Base-by-base conservation (phyloP, 2,888 invertebrate genomes). In the Ganaspis brasiliensis region DNA sequence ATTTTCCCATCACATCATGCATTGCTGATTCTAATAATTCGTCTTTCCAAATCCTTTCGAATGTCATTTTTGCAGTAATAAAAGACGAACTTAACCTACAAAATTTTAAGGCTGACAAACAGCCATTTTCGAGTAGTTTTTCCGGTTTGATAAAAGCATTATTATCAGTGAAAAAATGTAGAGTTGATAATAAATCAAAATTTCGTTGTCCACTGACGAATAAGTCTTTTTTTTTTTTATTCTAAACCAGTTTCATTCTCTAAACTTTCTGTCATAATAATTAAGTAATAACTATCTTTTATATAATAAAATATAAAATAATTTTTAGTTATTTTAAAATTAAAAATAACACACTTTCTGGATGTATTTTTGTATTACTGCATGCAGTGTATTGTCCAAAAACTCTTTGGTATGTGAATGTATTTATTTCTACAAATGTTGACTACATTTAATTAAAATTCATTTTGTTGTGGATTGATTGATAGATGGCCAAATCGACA, bases 401-500 rank as follows among this genome's bases (percentile, higher is more conserved):
- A 24, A 24, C 21, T 26, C 12, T 21, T 52, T 45, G 14, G 14
- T 45, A 12, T 40, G 12, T 45, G 35, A 37, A 35, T 16, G 9
- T 19, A 45, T 24, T 67, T 67, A 19, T 40, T 40, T 24, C n/a
- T 21, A 67, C 16, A 56, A 56, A 56, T 24, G 2, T 56, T 67
- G 52, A 40, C n/a, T n/a, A n/a, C 19, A 67, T 45, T 8, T 67
- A 67, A 67, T 45, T 45, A 67, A 67, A 63, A 67, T 67, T 45
- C 24, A 37, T 67, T 67, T 8, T 67, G 45, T 67, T 67, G 40
- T 67, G 24, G 45, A 67, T 40, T 67, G 67, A 67, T 67, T 67
- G 67, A 67, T 67, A 67, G 67, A 67, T 67, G 67, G 45, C 67
- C 45, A 19, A 67, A 45, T 67, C 67, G 67, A 45, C 67, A 67